phyloP scores from a whole-genome alignment of 2,888 invertebrate genomes.

The Polietes domitor region DNA sequence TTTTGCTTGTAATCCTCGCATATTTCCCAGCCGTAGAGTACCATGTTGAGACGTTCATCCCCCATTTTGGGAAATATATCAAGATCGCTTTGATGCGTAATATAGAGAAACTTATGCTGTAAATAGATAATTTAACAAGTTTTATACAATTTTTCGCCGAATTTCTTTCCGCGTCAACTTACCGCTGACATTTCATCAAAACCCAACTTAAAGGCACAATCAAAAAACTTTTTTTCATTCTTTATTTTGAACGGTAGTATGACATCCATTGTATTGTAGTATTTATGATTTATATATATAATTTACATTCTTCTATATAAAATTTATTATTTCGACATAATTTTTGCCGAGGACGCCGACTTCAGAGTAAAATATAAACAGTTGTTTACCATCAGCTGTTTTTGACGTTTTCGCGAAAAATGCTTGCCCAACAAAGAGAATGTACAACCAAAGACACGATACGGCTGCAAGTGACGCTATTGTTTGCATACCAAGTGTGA shows the following conservation, averaged over 20 bases:
- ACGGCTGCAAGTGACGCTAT: no score
- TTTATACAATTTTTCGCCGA: background rate
- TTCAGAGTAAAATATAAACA: conserved; percentile 53
- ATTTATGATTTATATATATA: background rate
- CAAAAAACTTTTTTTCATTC: conserved; percentile 70
- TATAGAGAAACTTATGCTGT: conserved; percentile 72
- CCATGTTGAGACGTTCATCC: conserved; percentile 72
- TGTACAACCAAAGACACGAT: no score
- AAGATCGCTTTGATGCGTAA: conserved; percentile 71
- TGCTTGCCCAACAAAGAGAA: no score
- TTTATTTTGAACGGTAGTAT: conserved; percentile 72
- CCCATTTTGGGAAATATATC: conserved; percentile 74
- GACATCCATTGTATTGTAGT: conserved; percentile 71
- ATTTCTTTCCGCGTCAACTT: conserved; percentile 44
- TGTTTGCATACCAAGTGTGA: no score
- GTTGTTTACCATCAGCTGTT: conserved; percentile 53
- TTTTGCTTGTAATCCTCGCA: conserved; percentile 69
- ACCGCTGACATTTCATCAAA: conserved; percentile 76
- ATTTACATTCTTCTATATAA: conserved; percentile 5
- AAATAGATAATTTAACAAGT: background rate
- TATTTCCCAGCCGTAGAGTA: conserved; percentile 75
- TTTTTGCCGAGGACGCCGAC: conserved; percentile 53
- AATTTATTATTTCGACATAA: background rate
- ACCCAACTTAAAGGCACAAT: conserved; percentile 71
- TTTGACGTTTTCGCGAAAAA: background rate